phyloP scores from a whole-genome alignment of 1,140 invertebrate genomes.

The Andricus grossulariae region DNA sequence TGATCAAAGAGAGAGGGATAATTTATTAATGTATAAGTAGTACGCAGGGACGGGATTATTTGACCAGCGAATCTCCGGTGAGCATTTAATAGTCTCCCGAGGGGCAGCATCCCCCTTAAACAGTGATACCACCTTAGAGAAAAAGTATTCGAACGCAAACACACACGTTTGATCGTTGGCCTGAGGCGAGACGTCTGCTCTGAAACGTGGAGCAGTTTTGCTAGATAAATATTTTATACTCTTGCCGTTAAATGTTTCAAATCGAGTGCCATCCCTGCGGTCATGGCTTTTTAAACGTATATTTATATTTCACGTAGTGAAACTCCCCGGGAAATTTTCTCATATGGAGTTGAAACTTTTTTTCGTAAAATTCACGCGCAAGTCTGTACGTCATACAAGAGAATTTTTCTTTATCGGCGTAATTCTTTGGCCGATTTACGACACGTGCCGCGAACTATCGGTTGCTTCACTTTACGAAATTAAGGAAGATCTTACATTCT shows the following conservation, averaged over 20 bases:
- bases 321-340: background rate
- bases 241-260: conserved; percentile 48
- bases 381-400: background rate
- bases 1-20: conserved; percentile 4
- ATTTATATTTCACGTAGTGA: conserved; percentile 42
- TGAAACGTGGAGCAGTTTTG: conserved; percentile 39
- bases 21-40: conserved; percentile 36
- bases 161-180: background rate
- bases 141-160: conserved; percentile 35
- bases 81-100: conserved; percentile 59
- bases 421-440: conserved; percentile 23
- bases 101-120: conserved; percentile 50
- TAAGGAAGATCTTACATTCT: conserved; percentile 15
- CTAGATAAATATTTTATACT: conserved; percentile 50
- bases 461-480: conserved; percentile 4
- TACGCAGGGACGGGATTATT: conserved; percentile 52
- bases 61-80: conserved; percentile 55
- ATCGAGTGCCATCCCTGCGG: conserved; percentile 37
- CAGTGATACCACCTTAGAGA: conserved; percentile 49
- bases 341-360: background rate
- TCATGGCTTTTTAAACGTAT: conserved; percentile 47
- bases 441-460: background rate
- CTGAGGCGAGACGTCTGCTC: conserved; percentile 25
- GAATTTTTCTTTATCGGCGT: conserved; percentile 22
- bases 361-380: background rate